Percentiles rank a stretch among this genome's conserved stretches.
phyloP scores from a whole-genome alignment of 2,113 vertebrate genomes.

The Pycnonotus jocosus region DNA sequence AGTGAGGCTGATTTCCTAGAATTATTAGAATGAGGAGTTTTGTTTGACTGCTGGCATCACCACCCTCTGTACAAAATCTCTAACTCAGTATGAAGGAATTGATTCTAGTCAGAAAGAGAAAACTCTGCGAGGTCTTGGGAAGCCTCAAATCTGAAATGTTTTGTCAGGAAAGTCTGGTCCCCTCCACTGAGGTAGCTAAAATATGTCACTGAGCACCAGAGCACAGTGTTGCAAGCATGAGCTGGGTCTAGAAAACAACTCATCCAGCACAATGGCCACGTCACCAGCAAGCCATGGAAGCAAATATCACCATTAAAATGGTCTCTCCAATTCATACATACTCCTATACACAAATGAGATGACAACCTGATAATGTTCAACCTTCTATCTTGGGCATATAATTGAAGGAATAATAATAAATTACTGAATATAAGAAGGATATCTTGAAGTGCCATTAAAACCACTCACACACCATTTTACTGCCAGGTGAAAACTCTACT shows the following conservation, averaged over 20 bases:
- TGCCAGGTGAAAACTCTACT: not conserved
- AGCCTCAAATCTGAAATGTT: not conserved
- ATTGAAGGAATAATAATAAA: not conserved
- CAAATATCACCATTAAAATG: not conserved
- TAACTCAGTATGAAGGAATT: not conserved
- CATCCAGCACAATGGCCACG: rapidly evolving
- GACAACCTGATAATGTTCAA: not conserved
- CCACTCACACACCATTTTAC: not conserved
- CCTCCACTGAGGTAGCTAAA: not conserved
- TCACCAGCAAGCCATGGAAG: not conserved
- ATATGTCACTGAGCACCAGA: not conserved
- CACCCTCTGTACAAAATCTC: not conserved
- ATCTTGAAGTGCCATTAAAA: not conserved
- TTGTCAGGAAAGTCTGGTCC: not conserved
- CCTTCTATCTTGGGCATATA: not conserved
- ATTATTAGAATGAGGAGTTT: not conserved
- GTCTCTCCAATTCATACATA: not conserved
- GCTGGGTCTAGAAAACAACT: not conserved
- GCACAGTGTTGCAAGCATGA: not conserved
- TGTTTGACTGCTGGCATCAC: not conserved
- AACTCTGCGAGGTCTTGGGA: not conserved
- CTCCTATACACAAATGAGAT: not conserved
- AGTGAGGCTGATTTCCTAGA: not conserved
- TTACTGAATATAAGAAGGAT: not conserved
- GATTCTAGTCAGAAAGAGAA: not conserved